Evolutionary conservation across 2,797 vertebrate species (phyloP).

Genomic region (Megaceryle alcyon): DNA sequence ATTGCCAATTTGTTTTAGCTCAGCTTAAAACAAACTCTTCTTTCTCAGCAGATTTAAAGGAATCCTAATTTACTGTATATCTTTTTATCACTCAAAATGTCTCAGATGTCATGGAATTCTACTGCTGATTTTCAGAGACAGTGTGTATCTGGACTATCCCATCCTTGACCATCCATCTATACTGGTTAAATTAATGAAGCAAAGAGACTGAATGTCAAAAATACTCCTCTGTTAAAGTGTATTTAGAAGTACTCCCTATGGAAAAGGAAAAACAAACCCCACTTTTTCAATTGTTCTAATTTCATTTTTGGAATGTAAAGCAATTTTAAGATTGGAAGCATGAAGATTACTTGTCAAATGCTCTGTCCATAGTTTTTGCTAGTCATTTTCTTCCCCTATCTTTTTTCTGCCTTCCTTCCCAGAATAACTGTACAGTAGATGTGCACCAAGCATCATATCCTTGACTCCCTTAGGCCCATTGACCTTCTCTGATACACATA

Average conservation of each 20-base stretch:
- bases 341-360: not conserved
- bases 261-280: not conserved
- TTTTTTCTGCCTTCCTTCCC: not conserved
- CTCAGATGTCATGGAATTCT: not conserved
- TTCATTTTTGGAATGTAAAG: not conserved
- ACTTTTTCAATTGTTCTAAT: not conserved
- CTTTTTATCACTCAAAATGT: not conserved
- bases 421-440: not conserved
- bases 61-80: not conserved
- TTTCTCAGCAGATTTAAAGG: constrained; percentile 25
- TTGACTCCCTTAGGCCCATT: not conserved
- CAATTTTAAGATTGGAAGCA: not conserved
- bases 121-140: not conserved
- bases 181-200: not conserved
- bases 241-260: not conserved
- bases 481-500: not conserved
- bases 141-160: not conserved
- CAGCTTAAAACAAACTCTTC: constrained; percentile 20
- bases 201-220: not conserved
- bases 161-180: not conserved
- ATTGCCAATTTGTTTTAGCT: constrained; percentile 10
- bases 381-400: not conserved
- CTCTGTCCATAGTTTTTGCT: not conserved
- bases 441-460: not conserved
- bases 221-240: not conserved